phyloP scores from a whole-genome alignment of 2,113 vertebrate species.

The Epinephelus lanceolatus region DNA sequence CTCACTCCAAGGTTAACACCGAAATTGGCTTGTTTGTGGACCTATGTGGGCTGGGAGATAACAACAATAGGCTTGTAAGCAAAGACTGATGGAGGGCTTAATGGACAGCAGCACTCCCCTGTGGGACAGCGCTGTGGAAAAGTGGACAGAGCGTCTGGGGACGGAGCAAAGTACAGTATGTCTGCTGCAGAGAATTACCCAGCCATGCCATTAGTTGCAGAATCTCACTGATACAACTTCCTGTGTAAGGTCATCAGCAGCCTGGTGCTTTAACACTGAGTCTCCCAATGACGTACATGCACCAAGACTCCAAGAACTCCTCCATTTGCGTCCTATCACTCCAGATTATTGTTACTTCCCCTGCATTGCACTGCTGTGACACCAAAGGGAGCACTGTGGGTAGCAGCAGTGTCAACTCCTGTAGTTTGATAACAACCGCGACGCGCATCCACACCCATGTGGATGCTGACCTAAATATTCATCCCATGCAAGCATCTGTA shows the following conservation, averaged over 20 bases:
- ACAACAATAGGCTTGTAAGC: constrained; percentile 31
- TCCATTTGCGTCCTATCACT: not conserved
- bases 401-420: constrained; percentile 19
- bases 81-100: constrained; percentile 40
- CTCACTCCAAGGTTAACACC: constrained; percentile 52
- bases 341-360: not conserved
- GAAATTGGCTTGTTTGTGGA: constrained; percentile 40
- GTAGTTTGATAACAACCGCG: constrained; percentile 34
- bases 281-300: constrained; percentile 10
- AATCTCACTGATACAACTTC: constrained; percentile 12
- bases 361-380: not conserved
- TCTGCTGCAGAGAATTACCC: constrained; percentile 24
- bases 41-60: not conserved
- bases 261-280: not conserved
- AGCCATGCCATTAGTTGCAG: constrained; percentile 20
- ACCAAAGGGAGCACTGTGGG: too few relatives aligned
- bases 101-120: constrained; percentile 49
- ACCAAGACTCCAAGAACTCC: constrained; percentile 1
- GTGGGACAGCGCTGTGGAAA: constrained; percentile 46
- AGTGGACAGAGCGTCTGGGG: constrained; percentile 32
- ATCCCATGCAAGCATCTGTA: constrained; percentile 43
- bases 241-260: not conserved
- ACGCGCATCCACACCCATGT: constrained; percentile 67
- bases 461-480: constrained; percentile 77
- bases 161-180: constrained; percentile 2